Percentiles rank a stretch among this genome's conserved stretches.
Evolutionary conservation across 2,888 invertebrate species (phyloP).

Genomic region (Tubiluchus corallicola): DNA sequence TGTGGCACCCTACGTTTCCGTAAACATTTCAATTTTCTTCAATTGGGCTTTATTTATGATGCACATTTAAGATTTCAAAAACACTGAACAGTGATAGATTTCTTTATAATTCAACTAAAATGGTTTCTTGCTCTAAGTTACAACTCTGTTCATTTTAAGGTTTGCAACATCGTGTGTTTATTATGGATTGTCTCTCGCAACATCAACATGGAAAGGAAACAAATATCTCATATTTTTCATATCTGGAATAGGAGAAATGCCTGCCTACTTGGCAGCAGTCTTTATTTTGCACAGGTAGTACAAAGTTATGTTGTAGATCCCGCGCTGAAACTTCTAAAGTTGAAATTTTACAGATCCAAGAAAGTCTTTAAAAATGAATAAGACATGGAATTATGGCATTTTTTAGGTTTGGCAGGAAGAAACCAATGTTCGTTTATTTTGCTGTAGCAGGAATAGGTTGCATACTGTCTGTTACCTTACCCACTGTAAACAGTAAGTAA

Average conservation of each 20-base stretch:
- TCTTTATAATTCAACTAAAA: too few relatives aligned
- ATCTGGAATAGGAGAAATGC: not conserved
- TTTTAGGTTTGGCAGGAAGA: not conserved
- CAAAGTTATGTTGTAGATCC: too few relatives aligned
- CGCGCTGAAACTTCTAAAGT: too few relatives aligned
- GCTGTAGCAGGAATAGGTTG: not conserved
- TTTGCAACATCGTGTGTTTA: not conserved
- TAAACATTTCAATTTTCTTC: too few relatives aligned
- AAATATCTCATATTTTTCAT: not conserved
- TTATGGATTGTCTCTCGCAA: not conserved
- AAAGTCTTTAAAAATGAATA: too few relatives aligned
- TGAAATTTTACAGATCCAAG: too few relatives aligned
- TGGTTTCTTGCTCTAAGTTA: not conserved
- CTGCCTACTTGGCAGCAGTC: not conserved
- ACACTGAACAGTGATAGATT: too few relatives aligned
- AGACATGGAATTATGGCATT: too few relatives aligned
- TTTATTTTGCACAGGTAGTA: not conserved
- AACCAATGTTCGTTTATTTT: not conserved
- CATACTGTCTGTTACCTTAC: slow-evolving; percentile 1
- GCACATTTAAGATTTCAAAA: too few relatives aligned
- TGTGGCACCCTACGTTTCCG: too few relatives aligned
- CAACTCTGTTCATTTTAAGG: not conserved
- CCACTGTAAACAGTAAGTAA: not conserved
- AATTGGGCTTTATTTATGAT: too few relatives aligned
- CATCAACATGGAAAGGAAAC: not conserved